Conservation (phyloP, 2,888 invertebrate species). For the Tiliacea citrago region DNA sequence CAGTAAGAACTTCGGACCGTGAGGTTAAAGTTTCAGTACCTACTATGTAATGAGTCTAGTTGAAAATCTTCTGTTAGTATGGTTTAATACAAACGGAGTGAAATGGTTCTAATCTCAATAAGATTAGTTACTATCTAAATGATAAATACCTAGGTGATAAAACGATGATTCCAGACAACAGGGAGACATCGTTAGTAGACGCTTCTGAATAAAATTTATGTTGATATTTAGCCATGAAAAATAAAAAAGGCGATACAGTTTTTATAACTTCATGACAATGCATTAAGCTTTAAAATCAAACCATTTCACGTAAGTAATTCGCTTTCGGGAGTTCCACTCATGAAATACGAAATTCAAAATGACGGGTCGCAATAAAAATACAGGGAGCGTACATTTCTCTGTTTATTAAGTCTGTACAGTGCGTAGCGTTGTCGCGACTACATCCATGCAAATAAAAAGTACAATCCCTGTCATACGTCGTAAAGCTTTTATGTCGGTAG, state of each 20-base stretch:
- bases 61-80: background rate
- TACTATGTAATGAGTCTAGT: too few relatives aligned
- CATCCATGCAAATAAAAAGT: constrained; percentile 52
- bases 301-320: constrained; percentile 35
- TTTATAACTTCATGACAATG: background rate
- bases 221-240: background rate
- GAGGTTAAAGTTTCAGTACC: background rate
- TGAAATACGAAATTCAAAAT: constrained; percentile 35
- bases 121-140: background rate
- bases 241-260: background rate
- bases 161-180: background rate
- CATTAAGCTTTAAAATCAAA: constrained; percentile 28
- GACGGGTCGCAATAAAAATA: constrained; percentile 50
- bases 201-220: background rate
- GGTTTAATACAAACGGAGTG: background rate
- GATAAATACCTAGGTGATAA: too few relatives aligned
- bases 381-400: constrained; percentile 43
- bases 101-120: too few relatives aligned
- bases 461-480: constrained; percentile 40
- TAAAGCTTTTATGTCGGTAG: constrained; percentile 50
- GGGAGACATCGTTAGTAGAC: background rate
- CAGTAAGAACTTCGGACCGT: background rate
- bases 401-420: constrained; percentile 45
- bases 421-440: constrained; percentile 25
- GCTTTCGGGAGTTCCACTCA: constrained; percentile 15